Conservation (phyloP, 2,888 invertebrate species). For the Hypomecis atomaria region DNA sequence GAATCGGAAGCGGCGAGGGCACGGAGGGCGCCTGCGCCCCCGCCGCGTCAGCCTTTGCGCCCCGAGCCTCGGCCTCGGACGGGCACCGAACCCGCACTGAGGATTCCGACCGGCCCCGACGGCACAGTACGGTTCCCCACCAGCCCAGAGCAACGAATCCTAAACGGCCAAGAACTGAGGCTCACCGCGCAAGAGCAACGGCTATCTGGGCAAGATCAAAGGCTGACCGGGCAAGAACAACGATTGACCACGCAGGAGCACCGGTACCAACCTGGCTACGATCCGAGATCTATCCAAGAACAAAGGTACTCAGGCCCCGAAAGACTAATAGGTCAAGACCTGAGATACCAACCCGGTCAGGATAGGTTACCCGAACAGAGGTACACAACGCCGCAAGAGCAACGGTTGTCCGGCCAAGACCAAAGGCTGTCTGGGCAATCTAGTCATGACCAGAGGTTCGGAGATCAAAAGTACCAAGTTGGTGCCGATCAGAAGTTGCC, state of each 20-base stretch:
- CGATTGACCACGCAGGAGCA: not conserved
- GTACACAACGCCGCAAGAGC: slow-evolving; percentile 11
- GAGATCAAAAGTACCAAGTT: slow-evolving; percentile 14
- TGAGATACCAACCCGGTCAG: slow-evolving; percentile 16
- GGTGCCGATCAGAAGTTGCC: slow-evolving; percentile 40
- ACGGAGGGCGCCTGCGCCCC: slow-evolving; percentile 73
- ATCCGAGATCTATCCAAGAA: slow-evolving; percentile 11
- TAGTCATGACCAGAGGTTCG: slow-evolving; percentile 52
- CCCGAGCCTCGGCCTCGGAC: slow-evolving; percentile 69
- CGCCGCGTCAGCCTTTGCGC: slow-evolving; percentile 64
- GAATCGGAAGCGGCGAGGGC: slow-evolving; percentile 76
- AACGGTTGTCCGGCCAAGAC: slow-evolving; percentile 18
- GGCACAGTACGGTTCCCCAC: slow-evolving; percentile 20
- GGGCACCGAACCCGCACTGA: slow-evolving; percentile 34
- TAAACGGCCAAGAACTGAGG: slow-evolving; percentile 13
- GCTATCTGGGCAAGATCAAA: not conserved
- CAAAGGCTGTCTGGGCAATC: slow-evolving; percentile 39
- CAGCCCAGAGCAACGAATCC: slow-evolving; percentile 17
- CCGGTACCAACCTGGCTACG: not conserved
- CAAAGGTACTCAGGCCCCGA: slow-evolving; percentile 14
- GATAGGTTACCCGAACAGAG: slow-evolving; percentile 20
- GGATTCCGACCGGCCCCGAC: slow-evolving; percentile 30
- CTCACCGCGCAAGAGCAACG: not conserved
- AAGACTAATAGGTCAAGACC: slow-evolving; percentile 16
- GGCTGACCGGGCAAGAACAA: not conserved